Base-by-base conservation (phyloP, 2,888 invertebrate species). In the Pristionchus japonicus region DNA sequence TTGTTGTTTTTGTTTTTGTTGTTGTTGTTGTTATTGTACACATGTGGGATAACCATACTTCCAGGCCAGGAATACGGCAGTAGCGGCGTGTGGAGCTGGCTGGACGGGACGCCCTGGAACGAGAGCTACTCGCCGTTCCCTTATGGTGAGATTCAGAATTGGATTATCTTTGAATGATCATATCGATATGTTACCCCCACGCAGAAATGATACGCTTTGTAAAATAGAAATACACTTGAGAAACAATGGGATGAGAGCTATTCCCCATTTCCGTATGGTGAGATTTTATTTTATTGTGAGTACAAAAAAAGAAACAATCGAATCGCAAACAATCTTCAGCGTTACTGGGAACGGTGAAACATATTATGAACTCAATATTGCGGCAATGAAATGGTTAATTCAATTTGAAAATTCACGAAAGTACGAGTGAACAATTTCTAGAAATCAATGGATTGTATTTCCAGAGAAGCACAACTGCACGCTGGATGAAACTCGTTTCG, bases 71-170 rank as follows among this genome's bases (percentile, higher is more conserved):
- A 77, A 7, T 77, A 43, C 43, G 77, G 27, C 27, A n/a, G n/a
- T 15, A 3, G 9, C 2, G 77, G 77, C 4, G 27, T 47, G 11
- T 77, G 77, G 77, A 43, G 23, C 2, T 77, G 77, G 77, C 40
- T 77, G 77, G 77, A 77, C 43, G 77, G 77, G 1, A 77, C 77
- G 23, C n/a, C 40, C 9, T 77, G 77, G 77, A 77, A 77, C n/a
- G n/a, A 40, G 0, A 43, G 47, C 43, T 77, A 77, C 15, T n/a
- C 20, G n/a, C 4, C 13, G 37, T 74, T 74, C 64, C 4, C 3
- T 57, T n/a, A 17, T 57, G 23, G n/a, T 57, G 20, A 6, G 57
- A n/a, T 57, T n/a, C n/a, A n/a, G n/a, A n/a, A n/a, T n/a, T n/a
- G n/a, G n/a, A n/a, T n/a, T n/a, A n/a, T n/a, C n/a, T n/a, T n/a